phyloP scores from a whole-genome alignment of 2,113 vertebrate genomes.

The Gila orcuttii region DNA sequence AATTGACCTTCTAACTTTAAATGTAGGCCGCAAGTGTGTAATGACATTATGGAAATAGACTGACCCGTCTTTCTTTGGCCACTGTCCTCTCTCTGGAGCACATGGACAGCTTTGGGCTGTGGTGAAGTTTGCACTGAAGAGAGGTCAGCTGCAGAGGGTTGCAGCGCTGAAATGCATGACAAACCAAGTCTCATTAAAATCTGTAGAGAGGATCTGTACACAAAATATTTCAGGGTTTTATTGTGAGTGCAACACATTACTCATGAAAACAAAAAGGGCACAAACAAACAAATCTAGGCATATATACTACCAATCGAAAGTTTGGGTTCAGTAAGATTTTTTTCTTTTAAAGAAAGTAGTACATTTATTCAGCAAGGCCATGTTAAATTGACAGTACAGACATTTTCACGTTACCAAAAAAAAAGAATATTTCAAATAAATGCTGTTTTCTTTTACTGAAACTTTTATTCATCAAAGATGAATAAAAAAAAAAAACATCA shows the following conservation, averaged over 20 bases:
- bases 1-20: constrained; percentile 1
- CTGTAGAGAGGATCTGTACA: background rate
- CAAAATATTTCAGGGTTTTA: background rate
- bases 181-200: background rate
- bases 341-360: background rate
- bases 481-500: background rate
- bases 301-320: background rate
- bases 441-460: background rate
- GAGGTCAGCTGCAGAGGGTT: constrained; percentile 66
- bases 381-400: background rate
- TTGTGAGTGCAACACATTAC: background rate
- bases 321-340: background rate
- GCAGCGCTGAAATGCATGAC: constrained; percentile 69
- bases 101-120: constrained; percentile 60
- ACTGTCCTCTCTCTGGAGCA: constrained; percentile 64
- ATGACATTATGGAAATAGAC: constrained; percentile 26
- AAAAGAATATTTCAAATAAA: background rate
- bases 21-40: background rate
- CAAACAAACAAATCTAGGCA: background rate
- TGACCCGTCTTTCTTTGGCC: constrained; percentile 58
- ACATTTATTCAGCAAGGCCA: background rate
- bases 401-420: background rate
- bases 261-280: background rate
- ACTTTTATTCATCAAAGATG: background rate
- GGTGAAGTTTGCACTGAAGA: constrained; percentile 65